Conservation (phyloP, 2,888 invertebrate species). For the Thecocarcelia acutangulata region DNA sequence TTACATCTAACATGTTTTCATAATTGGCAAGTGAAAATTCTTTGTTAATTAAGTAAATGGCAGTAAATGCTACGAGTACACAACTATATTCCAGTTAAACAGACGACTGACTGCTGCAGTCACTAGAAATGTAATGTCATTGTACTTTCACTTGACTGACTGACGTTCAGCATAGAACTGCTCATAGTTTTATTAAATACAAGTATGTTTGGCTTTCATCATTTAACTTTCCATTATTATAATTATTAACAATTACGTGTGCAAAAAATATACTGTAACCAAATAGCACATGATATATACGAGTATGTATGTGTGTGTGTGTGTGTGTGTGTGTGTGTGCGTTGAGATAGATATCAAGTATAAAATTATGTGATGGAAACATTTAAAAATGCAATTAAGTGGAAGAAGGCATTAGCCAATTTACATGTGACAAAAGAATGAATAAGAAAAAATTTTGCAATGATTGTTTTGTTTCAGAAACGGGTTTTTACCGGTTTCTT, state of each 20-base stretch:
- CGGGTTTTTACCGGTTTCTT: slow-evolving; percentile 4
- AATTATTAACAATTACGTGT: slow-evolving; percentile 66
- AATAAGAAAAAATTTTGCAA: slow-evolving; percentile 6
- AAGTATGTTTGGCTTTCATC: slow-evolving; percentile 60
- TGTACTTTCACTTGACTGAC: slow-evolving; percentile 68
- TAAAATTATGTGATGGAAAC: slow-evolving; percentile 4
- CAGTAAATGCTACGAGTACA: slow-evolving; percentile 49
- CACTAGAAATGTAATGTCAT: slow-evolving; percentile 63
- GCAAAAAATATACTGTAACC: slow-evolving; percentile 20
- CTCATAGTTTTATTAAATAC: slow-evolving; percentile 44
- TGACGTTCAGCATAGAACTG: slow-evolving; percentile 36
- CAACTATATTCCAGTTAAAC: slow-evolving; percentile 9
- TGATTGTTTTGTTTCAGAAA: slow-evolving; percentile 1
- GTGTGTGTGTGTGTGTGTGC: too few relatives aligned
- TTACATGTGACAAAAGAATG: not conserved
- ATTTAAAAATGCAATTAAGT: slow-evolving; percentile 33
- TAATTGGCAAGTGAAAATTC: slow-evolving; percentile 68
- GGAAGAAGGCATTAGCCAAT: slow-evolving; percentile 24
- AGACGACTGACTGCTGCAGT: slow-evolving; percentile 11
- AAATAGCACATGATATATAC: slow-evolving; percentile 9
- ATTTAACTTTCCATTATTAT: slow-evolving; percentile 68
- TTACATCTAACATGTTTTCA: slow-evolving; percentile 56
- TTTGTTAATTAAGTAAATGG: slow-evolving; percentile 67
- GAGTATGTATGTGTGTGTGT: too few relatives aligned
- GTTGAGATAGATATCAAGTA: slow-evolving; percentile 40